Evolutionary conservation across 2,113 vertebrate species (phyloP), one percentile per base, ranked within the genome.

Genomic region (Festucalex cinctus): DNA sequence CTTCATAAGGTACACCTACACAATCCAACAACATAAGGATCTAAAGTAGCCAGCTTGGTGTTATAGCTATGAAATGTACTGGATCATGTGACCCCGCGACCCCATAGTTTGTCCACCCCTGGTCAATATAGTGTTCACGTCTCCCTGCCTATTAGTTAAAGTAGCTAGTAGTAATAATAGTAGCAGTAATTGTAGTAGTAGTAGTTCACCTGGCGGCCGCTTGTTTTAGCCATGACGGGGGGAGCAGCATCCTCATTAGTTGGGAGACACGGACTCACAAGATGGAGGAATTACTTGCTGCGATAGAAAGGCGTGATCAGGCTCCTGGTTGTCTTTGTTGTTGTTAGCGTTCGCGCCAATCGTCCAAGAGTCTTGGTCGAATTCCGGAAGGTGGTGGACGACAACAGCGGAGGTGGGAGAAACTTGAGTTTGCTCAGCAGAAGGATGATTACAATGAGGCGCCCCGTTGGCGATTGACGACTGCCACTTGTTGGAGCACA

Each of bases 401-500:
- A 46, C 28, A 1, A 71, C 13, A 0, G 81, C 8, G 1, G 81
- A 65, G 17, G 54, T 3, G 0, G 64, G 57, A 57, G 58, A 43
- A 66, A 71, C 13, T 19, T 66, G 71, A 63, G 79, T 65, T 28
- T 80, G 48, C 9, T 37, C 58, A 10, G 66, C 24, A 5, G 75
- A 62, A 24, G 71, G 67, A 53, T 68, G 58, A 70, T 68, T 35
- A 16, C 51, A 10, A 20, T 0, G 12, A 22, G 28, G 20, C 10
- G 67, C 6, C n/a, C 51, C 65, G 56, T 69, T 41, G 56, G 26
- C 65, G 26, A 81, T 60, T 26, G 62, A 70, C 20, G 82, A 81
- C 49, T 83, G 83, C 88, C 86, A 88, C 74, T 84, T 88, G 48
- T 86, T 88, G 63, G 88, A 90, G 75, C 89, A 89, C 67, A 89